A percentile compares a stretch with the other conserved stretches of the same genome.
These are phyloP conservation scores for Crenichthys baileyi DNA, from an alignment of 2,797 vertebrate genomes.

Conservation along the genomic window DNA sequence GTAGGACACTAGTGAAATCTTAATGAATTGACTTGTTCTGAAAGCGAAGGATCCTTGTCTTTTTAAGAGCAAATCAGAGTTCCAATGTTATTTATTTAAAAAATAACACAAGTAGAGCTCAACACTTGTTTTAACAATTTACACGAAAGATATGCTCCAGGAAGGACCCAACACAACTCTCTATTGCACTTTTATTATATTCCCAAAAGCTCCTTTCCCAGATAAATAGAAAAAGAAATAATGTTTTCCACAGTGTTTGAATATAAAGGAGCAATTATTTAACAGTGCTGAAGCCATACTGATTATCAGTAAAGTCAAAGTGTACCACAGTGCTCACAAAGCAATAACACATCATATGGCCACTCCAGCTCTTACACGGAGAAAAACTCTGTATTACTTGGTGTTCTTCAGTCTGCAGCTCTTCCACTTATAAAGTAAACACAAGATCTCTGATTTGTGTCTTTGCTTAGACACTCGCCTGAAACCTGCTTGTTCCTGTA, in stretches of 20 bases:
- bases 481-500: constrained; percentile 63
- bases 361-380: constrained; percentile 37
- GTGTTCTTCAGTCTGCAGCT: constrained; percentile 10
- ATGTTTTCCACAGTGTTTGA: constrained; percentile 51
- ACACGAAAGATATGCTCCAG: constrained; percentile 3
- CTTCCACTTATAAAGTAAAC: constrained; percentile 18
- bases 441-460: constrained; percentile 33
- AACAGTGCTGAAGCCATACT: constrained; percentile 75
- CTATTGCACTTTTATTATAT: constrained; percentile 31
- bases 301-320: constrained; percentile 47
- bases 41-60: background rate
- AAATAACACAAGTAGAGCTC: background rate
- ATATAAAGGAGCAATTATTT: constrained; percentile 51
- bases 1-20: constrained; percentile 8
- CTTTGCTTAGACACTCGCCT: constrained; percentile 55
- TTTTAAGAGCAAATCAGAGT: constrained; percentile 37
- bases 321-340: constrained; percentile 52
- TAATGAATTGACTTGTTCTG: background rate
- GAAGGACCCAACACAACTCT: constrained; percentile 11
- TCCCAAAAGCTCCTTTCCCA: background rate
- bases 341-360: constrained; percentile 55
- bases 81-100: constrained; percentile 6
- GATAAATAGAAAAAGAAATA: background rate
- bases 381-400: constrained; percentile 9
- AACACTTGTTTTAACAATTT: background rate